Evolutionary conservation across 2,888 invertebrate species (phyloP).

Genomic region (Celastrina argiolus): DNA sequence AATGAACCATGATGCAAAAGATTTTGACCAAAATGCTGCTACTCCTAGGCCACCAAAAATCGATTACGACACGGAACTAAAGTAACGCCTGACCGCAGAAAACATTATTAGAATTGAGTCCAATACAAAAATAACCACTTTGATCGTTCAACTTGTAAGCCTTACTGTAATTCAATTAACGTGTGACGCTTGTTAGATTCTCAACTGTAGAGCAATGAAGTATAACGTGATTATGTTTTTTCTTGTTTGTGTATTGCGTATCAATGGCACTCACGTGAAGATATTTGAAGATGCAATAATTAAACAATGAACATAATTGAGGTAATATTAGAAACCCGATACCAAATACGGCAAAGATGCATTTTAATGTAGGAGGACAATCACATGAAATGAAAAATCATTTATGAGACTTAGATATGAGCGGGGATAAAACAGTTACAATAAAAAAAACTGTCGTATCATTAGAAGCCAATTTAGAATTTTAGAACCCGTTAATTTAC

Average conservation of each 20-base stretch:
- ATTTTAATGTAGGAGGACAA: background rate
- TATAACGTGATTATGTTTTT: slow-evolving; percentile 8
- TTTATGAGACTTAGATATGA: background rate
- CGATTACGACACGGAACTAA: slow-evolving; percentile 50
- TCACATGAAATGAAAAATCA: background rate
- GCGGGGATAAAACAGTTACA: background rate
- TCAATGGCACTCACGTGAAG: background rate
- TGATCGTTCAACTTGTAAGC: slow-evolving; percentile 44
- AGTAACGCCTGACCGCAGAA: slow-evolving; percentile 43
- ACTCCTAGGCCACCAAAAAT: background rate
- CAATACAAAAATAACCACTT: slow-evolving; percentile 54
- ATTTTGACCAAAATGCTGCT: slow-evolving; percentile 6
- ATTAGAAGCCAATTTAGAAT: background rate
- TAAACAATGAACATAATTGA: background rate
- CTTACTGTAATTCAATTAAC: slow-evolving; percentile 20
- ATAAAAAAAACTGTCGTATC: background rate
- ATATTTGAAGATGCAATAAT: background rate
- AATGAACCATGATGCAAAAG: background rate
- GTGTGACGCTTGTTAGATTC: slow-evolving; percentile 1
- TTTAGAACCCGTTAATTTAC: slow-evolving; percentile 1
- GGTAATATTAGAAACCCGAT: background rate
- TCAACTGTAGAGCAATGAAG: background rate
- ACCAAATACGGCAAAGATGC: background rate
- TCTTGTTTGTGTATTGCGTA: background rate
- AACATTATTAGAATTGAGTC: slow-evolving; percentile 48